These are phyloP conservation scores for Aleadryas rufinucha DNA, from an alignment of 2,113 vertebrate species.

Conservation along the genomic window DNA sequence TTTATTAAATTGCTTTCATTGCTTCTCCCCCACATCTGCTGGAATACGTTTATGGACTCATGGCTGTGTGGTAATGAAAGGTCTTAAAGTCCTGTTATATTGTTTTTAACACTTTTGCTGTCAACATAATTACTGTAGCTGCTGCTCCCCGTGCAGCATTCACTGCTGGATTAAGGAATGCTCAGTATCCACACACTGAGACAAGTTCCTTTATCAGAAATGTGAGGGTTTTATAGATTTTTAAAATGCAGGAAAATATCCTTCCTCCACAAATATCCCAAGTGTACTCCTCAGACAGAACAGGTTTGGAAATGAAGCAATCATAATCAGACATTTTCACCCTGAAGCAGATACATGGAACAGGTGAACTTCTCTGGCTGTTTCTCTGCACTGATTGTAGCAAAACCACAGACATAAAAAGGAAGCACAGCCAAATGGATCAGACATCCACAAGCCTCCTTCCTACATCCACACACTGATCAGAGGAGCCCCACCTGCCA, in stretches of 20 bases:
- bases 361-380: background rate
- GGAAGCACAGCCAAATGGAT: background rate
- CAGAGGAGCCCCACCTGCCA: background rate
- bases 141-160: background rate
- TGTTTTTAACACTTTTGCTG: background rate
- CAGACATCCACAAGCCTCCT: background rate
- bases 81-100: background rate
- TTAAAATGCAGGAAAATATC: background rate
- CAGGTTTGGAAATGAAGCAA: background rate
- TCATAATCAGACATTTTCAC: background rate
- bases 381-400: background rate
- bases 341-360: background rate
- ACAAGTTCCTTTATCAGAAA: background rate
- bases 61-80: background rate
- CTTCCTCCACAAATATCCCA: background rate
- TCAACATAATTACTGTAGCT: background rate
- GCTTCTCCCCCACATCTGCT: background rate
- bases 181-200: background rate
- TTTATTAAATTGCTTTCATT: background rate
- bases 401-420: background rate
- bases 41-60: background rate
- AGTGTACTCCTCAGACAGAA: background rate
- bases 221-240: background rate
- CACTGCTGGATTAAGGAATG: background rate
- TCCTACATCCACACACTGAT: background rate